Base-by-base conservation (phyloP, 2,113 vertebrate species). In the Prunella himalayana region DNA sequence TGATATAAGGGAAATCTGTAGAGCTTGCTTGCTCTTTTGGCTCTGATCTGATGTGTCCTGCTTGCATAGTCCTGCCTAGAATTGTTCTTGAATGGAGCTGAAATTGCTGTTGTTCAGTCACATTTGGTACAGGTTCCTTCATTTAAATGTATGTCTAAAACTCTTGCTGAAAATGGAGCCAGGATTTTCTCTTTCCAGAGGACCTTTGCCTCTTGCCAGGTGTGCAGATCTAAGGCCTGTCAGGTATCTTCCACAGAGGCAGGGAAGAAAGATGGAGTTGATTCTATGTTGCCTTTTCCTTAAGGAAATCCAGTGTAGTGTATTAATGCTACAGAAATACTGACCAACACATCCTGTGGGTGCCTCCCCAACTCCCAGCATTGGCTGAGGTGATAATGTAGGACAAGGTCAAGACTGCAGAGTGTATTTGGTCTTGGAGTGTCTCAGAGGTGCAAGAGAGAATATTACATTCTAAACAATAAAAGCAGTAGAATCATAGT, bases 351-450 rank as follows among this genome's bases (percentile, higher is more conserved):
- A 81, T 86, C 47, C 59, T 63, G 13, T 41, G 39, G 13, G 19
- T 68, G 31, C n/a, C 4, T 28, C 13, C 21, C 9, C 14, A 10
- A 4, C 28, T 39, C 24, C 54, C 39, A 5, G 1, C 0, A 0
- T 27, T 1, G 3, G 12, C n/a, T 47, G 50, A 75, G 10, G 21
- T 39, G 53, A 18, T 51, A 53, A 16, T 7, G 15, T 35, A 18
- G 1, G 1, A 81, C 30, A 73, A 63, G 11, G 6, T n/a, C 33
- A 14, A 16, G 30, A 60, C 45, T 79, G 70, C 19, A 68, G 27
- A 60, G 17, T 15, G 24, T 70, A 6, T 68, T 85, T 84, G 53
- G 8, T 66, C 57, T 75, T 77, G 45, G 83, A 76, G 25, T 21
- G 4, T 44, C 66, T 82, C 24, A n/a, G n/a, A 68, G 39, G 13